Conservation (phyloP, 2,113 vertebrate species). For the Onychostruthus taczanowskii region DNA sequence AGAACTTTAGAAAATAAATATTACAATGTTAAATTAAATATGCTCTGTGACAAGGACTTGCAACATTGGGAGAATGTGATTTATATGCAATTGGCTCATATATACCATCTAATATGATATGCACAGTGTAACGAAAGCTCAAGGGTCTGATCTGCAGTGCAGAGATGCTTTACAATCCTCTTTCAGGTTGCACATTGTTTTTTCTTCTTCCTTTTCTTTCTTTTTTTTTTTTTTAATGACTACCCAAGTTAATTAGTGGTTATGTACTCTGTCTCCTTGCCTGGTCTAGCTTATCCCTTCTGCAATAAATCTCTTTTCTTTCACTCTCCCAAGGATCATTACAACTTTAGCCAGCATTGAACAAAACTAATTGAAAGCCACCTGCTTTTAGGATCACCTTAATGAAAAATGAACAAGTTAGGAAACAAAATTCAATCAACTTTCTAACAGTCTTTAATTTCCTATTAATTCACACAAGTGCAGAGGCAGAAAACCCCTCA, state of each 20-base stretch:
- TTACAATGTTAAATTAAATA: constrained; percentile 49
- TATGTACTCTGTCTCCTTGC: constrained; percentile 58
- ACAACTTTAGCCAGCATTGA: constrained; percentile 52
- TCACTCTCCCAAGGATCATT: constrained; percentile 45
- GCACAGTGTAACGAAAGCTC: constrained; percentile 32
- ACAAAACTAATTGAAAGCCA: constrained; percentile 61
- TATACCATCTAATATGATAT: constrained; percentile 56
- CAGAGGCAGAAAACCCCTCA: background rate
- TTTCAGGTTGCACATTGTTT: constrained; percentile 49
- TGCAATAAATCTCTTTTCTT: constrained; percentile 40
- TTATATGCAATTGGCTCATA: constrained; percentile 57
- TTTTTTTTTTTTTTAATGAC: background rate
- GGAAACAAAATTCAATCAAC: constrained; percentile 51
- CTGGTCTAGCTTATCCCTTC: constrained; percentile 33
- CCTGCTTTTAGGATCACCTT: constrained; percentile 44
- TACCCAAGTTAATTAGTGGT: constrained; percentile 56
- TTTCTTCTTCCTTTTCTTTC: background rate
- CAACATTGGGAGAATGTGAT: constrained; percentile 5
- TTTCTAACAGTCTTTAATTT: constrained; percentile 49
- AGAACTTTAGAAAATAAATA: constrained; percentile 49
- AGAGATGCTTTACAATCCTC: constrained; percentile 45
- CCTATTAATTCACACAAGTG: constrained; percentile 35
- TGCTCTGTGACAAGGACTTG: constrained; percentile 44
- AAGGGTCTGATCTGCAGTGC: constrained; percentile 37
- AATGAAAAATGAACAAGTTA: constrained; percentile 44